Evolutionary conservation across 2,888 invertebrate species (phyloP).

Genomic region (Bembecia ichneumoniformis): DNA sequence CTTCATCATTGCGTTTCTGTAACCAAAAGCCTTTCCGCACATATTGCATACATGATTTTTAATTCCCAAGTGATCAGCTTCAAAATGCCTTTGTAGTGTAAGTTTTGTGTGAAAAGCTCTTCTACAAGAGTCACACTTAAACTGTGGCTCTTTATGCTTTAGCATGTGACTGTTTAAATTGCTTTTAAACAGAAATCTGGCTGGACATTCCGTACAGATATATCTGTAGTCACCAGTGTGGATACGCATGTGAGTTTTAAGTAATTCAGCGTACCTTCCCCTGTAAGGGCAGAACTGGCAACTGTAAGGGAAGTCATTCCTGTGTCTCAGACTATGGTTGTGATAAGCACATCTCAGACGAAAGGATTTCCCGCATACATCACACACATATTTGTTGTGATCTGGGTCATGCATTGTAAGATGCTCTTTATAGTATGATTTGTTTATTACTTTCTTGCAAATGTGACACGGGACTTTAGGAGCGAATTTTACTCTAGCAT

Average conservation of each 20-base stretch:
- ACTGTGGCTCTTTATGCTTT: conserved; percentile 35
- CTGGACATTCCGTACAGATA: conserved; percentile 47
- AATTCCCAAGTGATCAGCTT: conserved; percentile 43
- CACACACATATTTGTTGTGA: conserved; percentile 41
- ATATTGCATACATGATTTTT: conserved; percentile 43
- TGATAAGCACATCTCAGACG: conserved; percentile 37
- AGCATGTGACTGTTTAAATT: conserved; percentile 43
- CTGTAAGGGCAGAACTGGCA: conserved; percentile 39
- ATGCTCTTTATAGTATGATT: conserved; percentile 40
- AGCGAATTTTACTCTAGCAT: conserved; percentile 13
- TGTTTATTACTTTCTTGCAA: conserved; percentile 33
- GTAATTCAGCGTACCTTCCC: conserved; percentile 32
- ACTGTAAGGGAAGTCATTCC: conserved; percentile 41
- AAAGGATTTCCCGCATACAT: conserved; percentile 45
- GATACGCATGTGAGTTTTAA: conserved; percentile 39
- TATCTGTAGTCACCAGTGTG: conserved; percentile 41
- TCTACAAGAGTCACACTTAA: conserved; percentile 40
- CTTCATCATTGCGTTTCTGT: conserved; percentile 48
- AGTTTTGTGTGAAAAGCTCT: conserved; percentile 37
- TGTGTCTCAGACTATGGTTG: conserved; percentile 36
- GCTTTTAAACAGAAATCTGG: conserved; percentile 39
- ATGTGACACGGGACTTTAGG: conserved; percentile 30
- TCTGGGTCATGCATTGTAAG: conserved; percentile 42
- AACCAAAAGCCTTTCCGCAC: conserved; percentile 49
- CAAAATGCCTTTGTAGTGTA: conserved; percentile 33